A percentile compares a stretch with the other conserved stretches of the same genome.
Evolutionary conservation across 1,140 invertebrate genomes (phyloP).

Genomic region (Plectrocnemia conspersa): DNA sequence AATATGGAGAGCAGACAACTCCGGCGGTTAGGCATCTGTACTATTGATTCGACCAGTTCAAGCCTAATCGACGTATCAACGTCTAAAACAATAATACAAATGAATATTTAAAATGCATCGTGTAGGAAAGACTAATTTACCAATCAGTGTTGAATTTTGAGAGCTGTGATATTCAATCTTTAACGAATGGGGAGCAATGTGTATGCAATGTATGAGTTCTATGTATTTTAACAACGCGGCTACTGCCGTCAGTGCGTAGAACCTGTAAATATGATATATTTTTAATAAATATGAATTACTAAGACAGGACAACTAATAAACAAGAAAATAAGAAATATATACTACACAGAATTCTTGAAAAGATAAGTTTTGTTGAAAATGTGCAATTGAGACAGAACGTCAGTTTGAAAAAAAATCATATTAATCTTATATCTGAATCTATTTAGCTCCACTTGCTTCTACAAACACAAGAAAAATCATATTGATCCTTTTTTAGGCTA

Average conservation of each 20-base stretch:
- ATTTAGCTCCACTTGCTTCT: too few relatives aligned
- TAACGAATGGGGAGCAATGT: slow-evolving; percentile 71
- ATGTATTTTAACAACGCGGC: slow-evolving; percentile 80
- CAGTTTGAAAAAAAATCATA: slow-evolving; percentile 20
- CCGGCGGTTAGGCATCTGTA: slow-evolving; percentile 41
- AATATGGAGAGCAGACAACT: slow-evolving; percentile 68
- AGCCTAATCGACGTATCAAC: slow-evolving; percentile 64
- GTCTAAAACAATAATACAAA: slow-evolving; percentile 48
- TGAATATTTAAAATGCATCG: slow-evolving; percentile 1
- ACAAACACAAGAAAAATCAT: too few relatives aligned
- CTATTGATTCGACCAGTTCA: slow-evolving; percentile 62
- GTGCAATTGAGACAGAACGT: too few relatives aligned
- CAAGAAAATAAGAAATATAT: too few relatives aligned
- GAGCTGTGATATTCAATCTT: slow-evolving; percentile 78
- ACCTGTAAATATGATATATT: slow-evolving; percentile 50
- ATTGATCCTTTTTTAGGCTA: too few relatives aligned
- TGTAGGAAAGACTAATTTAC: slow-evolving; percentile 47
- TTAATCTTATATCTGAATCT: slow-evolving; percentile 8
- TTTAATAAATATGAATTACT: too few relatives aligned
- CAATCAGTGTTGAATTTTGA: slow-evolving; percentile 79
- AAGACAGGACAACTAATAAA: too few relatives aligned
- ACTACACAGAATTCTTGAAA: too few relatives aligned
- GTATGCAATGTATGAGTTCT: slow-evolving; percentile 71
- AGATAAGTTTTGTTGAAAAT: too few relatives aligned
- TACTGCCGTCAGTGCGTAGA: slow-evolving; percentile 77